Base-by-base conservation (phyloP, 2,797 vertebrate species). In the Catharus ustulatus region DNA sequence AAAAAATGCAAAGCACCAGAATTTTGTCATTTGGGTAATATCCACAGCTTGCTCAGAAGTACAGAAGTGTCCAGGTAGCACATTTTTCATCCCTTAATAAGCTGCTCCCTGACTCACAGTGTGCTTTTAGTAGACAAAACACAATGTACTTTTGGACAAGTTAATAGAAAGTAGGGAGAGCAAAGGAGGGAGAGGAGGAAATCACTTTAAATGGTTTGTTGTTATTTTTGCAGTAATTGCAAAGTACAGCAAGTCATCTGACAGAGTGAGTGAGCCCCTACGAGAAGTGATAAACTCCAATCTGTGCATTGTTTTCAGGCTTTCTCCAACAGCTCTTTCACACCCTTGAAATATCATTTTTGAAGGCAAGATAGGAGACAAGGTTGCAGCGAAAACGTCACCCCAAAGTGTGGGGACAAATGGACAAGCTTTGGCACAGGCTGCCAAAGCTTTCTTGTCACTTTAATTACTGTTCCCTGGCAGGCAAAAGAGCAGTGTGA, bases 331-430 rank as follows among this genome's bases (percentile, higher is more conserved):
- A 87, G 84, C 95, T 96, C 88, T 92, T 94, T 95, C 95, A 89
- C 96, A 95, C 93, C 84, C 90, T 96, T 89, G 90, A 96, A 96
- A 94, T 95, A 96, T 95, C 93, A 59, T 95, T 95, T 95, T 93
- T 95, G 92, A 79, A 94, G 52, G 80, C 91, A 94, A 95, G 96
- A 96, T 96, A 96, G 80, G 95, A 95, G 92, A 73, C 48, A 6
- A 34, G 58, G 86, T 49, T 73, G 90, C 74, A 52, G 63, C 3
- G 32, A 90, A 93, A 96, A 93, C 86, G 14, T 95, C 95, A 96
- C 93, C 93, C 88, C 54, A 12, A 95, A 94, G 95, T 92, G 94
- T 89, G 77, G 90, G 92, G 94, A 94, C 96, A 90, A 94, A 95
- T 82, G 90, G 93, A 96, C 93, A 73, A 87, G 87, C 79, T 84